Evolutionary conservation across 1,140 invertebrate genomes (phyloP).

Genomic region (Ceratitis capitata): DNA sequence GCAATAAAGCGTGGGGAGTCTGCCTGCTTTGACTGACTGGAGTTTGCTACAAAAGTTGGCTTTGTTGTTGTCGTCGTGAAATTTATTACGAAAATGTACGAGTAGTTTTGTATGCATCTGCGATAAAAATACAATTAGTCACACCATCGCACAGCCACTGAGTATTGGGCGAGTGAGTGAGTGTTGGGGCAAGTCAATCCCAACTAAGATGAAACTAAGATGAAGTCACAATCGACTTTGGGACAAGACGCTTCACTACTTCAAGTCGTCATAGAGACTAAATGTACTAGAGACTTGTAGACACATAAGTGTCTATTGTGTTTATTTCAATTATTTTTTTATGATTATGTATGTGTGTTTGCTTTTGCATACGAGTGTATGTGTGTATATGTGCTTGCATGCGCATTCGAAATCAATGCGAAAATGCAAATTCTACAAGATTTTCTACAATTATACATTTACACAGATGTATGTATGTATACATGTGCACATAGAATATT

Average conservation of each 20-base stretch:
- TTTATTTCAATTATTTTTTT: background rate
- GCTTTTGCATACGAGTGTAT: background rate
- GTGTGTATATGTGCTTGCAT: background rate
- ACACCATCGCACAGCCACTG: background rate
- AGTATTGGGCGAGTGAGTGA: no score
- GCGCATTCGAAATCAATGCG: constrained; percentile 16
- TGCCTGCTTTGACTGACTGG: background rate
- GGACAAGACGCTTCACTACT: no score
- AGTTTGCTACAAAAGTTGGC: background rate
- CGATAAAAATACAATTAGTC: constrained; percentile 38
- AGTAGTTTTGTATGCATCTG: constrained; percentile 20
- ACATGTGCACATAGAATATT: background rate
- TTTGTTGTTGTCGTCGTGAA: background rate
- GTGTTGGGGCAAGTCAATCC: background rate
- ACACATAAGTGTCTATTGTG: background rate
- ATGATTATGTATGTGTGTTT: background rate
- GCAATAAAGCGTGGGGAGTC: background rate
- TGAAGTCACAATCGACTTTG: no score
- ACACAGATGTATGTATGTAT: no score
- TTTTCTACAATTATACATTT: background rate
- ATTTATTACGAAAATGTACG: constrained; percentile 27
- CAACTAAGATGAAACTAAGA: no score
- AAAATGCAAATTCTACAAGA: constrained; percentile 29
- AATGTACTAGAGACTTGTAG: background rate
- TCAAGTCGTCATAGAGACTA: background rate